Conservation (phyloP, 2,888 invertebrate species). For the Agriopis marginaria region DNA sequence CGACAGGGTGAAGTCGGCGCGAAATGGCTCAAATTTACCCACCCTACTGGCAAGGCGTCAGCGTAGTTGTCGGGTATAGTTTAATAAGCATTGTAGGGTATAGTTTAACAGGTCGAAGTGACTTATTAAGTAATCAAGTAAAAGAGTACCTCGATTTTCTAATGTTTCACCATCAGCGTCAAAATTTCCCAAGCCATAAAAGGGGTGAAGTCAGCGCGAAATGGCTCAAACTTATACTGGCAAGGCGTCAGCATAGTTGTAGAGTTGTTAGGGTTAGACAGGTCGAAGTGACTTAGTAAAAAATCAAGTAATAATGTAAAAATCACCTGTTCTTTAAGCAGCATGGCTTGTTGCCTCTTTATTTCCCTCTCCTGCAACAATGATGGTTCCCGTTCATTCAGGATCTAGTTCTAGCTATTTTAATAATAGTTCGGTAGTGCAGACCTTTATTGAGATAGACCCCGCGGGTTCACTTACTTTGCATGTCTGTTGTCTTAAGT, state of each 20-base stretch:
- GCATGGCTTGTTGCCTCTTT: constrained; percentile 95
- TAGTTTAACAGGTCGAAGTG: neutral
- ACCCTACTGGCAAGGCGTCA: neutral
- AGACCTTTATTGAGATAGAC: too few species aligned
- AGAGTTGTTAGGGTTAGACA: neutral
- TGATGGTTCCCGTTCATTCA: constrained; percentile 22
- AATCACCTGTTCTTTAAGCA: constrained; percentile 96
- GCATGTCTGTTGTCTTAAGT: too few species aligned
- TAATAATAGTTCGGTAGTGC: too few species aligned
- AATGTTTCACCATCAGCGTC: too few species aligned
- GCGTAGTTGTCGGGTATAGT: neutral
- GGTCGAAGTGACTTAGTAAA: neutral
- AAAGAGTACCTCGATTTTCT: too few species aligned
- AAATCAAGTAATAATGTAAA: constrained; percentile 18
- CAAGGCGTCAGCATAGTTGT: neutral
- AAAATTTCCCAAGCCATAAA: too few species aligned
- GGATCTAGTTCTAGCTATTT: neutral
- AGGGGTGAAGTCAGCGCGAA: too few species aligned
- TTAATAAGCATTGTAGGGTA: too few species aligned
- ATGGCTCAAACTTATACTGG: neutral
- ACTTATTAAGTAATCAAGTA: constrained; percentile 15
- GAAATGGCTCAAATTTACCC: neutral
- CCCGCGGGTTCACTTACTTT: too few species aligned
- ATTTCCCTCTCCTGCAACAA: constrained; percentile 95
- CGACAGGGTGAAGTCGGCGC: too few species aligned